These are phyloP conservation scores for Drosophila sucinea DNA, from an alignment of 1,140 invertebrate genomes.

Conservation along the genomic window DNA sequence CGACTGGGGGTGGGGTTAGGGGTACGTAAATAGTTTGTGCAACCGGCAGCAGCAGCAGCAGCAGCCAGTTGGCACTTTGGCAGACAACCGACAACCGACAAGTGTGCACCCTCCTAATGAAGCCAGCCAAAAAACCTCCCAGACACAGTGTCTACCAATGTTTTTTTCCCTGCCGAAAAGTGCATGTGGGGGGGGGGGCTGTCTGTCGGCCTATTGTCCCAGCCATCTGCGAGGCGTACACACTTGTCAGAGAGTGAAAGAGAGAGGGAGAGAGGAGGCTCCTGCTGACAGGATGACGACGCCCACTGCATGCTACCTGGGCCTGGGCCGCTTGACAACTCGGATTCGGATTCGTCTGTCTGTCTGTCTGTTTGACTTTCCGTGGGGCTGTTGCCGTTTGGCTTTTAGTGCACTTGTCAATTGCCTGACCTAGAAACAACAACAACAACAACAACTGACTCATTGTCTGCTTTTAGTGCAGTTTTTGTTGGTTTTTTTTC, in stretches of 20 bases:
- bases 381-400: conserved; percentile 51
- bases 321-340: conserved; percentile 48
- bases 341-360: too few relatives aligned
- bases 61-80: conserved; percentile 40
- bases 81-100: conserved; percentile 58
- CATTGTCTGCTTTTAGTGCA: conserved; percentile 62
- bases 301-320: conserved; percentile 26
- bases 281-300: conserved; percentile 64
- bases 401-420: conserved; percentile 76
- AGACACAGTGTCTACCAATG: conserved; percentile 66
- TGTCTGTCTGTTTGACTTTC: conserved; percentile 26
- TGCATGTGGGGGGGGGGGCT: conserved; percentile 40
- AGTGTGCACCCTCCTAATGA: conserved; percentile 67
- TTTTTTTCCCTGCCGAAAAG: conserved; percentile 58
- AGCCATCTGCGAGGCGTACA: conserved; percentile 75
- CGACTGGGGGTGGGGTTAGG: conserved; percentile 2
- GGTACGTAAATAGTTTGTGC: conserved; percentile 71
- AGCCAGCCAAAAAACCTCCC: conserved; percentile 59
- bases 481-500: conserved; percentile 29
- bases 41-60: conserved; percentile 39
- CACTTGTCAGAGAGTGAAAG: conserved; percentile 62
- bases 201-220: conserved; percentile 32
- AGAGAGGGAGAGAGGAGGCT: too few relatives aligned
- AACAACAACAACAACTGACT: conserved; percentile 13
- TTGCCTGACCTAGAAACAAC: conserved; percentile 65